Conservation (phyloP, 1,140 invertebrate genomes). For the Trichonephila clavipes region DNA sequence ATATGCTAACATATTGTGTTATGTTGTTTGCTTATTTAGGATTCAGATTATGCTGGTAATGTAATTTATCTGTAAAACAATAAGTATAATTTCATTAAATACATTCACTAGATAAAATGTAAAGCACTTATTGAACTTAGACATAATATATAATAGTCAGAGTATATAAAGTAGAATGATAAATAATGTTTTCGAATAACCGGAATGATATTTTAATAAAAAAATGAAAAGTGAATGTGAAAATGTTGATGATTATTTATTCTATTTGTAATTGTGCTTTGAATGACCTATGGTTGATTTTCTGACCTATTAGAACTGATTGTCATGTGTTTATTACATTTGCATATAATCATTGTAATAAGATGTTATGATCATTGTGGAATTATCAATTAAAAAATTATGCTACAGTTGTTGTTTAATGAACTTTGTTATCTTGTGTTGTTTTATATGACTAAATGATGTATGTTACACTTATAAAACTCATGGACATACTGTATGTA, state of each 20-base stretch:
- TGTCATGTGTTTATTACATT: conserved; percentile 13
- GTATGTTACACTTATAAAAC: no score
- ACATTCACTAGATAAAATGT: neutral
- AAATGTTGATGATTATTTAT: neutral
- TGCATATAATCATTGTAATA: neutral
- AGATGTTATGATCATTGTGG: neutral
- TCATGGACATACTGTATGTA: no score
- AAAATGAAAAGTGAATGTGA: neutral
- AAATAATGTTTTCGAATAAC: neutral
- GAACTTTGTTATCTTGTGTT: neutral
- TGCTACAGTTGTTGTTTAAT: neutral
- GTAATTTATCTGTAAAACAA: neutral
- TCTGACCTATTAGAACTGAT: neutral
- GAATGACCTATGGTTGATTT: neutral
- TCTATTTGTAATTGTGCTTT: neutral
- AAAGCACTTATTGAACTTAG: neutral
- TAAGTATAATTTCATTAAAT: neutral
- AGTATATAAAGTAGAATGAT: neutral
- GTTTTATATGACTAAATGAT: no score
- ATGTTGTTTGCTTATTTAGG: neutral
- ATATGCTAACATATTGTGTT: neutral
- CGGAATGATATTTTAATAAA: neutral
- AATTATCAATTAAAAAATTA: neutral
- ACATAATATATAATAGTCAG: neutral
- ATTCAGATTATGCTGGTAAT: neutral